Evolutionary conservation across 2,797 vertebrate species (phyloP), one percentile per base, ranked within the genome.

Genomic region (Thripadectes ignobilis): DNA sequence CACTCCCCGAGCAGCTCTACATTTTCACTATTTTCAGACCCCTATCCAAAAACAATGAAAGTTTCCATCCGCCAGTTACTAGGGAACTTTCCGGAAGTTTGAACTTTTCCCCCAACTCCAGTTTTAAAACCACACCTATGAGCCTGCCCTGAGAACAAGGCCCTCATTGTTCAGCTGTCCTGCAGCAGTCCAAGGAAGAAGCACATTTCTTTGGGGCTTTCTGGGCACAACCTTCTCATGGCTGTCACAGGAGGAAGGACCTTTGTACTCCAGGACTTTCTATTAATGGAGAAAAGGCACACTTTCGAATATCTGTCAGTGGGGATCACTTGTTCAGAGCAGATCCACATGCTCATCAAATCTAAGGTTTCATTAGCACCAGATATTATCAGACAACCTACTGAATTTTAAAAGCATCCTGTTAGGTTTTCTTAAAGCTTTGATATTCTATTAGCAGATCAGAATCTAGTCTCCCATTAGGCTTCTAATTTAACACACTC

Each of bases 401-500:
- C 45, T 69, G 68, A 93, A 96, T 91, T 91, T 86, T 91, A 92
- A 91, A 93, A 85, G 82, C 85, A 96, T 88, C 87, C 65, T 88
- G 73, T 59, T 85, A 49, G 16, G 13, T 52, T 72, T 85, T 51
- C 52, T 85, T 46, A 67, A 85, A 89, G 59, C 84, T 95, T 94
- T 94, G 78, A 84, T 88, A 96, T 75, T 90, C 80, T 91, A 32
- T 59, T 80, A 95, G 94, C 43, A 85, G 78, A 96, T 91, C 43
- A 20, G 11, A 95, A 83, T 87, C 93, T 83, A 36, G 19, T 45
- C 36, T 92, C 81, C 74, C 49, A 36, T 84, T 73, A 93, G 57
- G 81, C 51, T 89, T 92, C 93, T 61, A 74, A 83, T 81, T 93
- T 66, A 93, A 84, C 9, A 5, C 38, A 38, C 24, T 15, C 46